Base-by-base conservation (phyloP, 2,888 invertebrate species). In the Aspidiotus destructor region DNA sequence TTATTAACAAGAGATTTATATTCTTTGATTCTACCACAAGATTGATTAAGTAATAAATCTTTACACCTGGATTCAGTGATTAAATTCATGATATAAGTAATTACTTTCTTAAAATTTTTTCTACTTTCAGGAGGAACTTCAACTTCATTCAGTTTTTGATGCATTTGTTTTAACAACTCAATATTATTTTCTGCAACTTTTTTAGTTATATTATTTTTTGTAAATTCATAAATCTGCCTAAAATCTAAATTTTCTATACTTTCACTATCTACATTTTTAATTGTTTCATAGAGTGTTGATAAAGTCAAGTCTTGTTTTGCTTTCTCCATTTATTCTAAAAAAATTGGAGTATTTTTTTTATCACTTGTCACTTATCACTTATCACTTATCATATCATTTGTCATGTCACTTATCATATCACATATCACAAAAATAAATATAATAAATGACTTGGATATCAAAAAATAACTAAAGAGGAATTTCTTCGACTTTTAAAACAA, bases 161-260 rank as follows among this genome's bases (percentile, higher is more conserved):
- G n/a, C n/a, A n/a, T n/a, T n/a, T n/a, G n/a, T n/a, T n/a, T n/a
- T n/a, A 55, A 55, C 57, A n/a, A 16, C 17, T 55, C 57, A 55
- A 55, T 55, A 55, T 55, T 55, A 55, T 55, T 55, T 55, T 55
- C 57, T 16, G 57, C 57, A 15, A 55, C 57, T n/a, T 55, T 55
- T 55, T 55, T 55, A 55, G 57, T 55, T 15, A 55, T 15, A 55
- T 55, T 55, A 55, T 55, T 55, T 55, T 55, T 55, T 55, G 57
- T 55, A 55, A 55, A 55, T 55, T 55, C 57, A 55, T 55, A 55
- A 16, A 55, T 55, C n/a, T 55, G 17, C 17, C 17, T 55, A 55
- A 55, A 55, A 55, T 55, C 15, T 55, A 55, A 55, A 55, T 55
- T 55, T 55, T 55, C 57, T 55, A 55, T 16, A 55, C 17, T 55